Evolutionary conservation across 2,113 vertebrate genomes (phyloP).

Genomic region (Panthera leo): DNA sequence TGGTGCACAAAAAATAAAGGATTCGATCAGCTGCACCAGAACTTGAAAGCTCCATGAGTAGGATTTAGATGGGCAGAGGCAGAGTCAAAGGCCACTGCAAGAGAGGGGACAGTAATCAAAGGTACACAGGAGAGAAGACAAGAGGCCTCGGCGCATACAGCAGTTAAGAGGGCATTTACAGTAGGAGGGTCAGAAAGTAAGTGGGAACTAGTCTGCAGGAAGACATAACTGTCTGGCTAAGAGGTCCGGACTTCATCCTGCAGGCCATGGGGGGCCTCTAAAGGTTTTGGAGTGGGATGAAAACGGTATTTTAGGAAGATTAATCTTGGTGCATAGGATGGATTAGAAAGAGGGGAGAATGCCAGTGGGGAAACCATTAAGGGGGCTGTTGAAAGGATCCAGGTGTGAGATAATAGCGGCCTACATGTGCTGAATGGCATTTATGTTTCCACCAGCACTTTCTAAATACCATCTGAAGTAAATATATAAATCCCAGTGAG

Average conservation of each 20-base stretch:
- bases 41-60: background rate
- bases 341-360: slow-evolving; percentile 11
- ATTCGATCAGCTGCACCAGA: background rate
- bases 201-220: background rate
- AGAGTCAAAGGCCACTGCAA: background rate
- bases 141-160: background rate
- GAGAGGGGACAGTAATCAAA: background rate
- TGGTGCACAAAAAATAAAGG: background rate
- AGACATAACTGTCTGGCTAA: background rate
- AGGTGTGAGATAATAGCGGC: background rate
- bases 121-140: background rate
- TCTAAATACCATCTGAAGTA: background rate
- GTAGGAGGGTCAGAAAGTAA: background rate
- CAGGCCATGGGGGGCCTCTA: background rate
- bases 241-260: background rate
- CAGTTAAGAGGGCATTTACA: background rate
- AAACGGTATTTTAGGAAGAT: slow-evolving; percentile 44
- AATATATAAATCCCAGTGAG: background rate
- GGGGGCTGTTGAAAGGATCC: background rate
- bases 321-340: background rate
- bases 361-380: background rate
- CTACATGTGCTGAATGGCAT: background rate
- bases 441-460: background rate
- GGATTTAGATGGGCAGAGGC: background rate
- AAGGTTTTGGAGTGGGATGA: background rate